A percentile compares a stretch with the other conserved stretches of the same genome.
phyloP scores from a whole-genome alignment of 2,797 vertebrate genomes.

The Sebastes melanostomus region DNA sequence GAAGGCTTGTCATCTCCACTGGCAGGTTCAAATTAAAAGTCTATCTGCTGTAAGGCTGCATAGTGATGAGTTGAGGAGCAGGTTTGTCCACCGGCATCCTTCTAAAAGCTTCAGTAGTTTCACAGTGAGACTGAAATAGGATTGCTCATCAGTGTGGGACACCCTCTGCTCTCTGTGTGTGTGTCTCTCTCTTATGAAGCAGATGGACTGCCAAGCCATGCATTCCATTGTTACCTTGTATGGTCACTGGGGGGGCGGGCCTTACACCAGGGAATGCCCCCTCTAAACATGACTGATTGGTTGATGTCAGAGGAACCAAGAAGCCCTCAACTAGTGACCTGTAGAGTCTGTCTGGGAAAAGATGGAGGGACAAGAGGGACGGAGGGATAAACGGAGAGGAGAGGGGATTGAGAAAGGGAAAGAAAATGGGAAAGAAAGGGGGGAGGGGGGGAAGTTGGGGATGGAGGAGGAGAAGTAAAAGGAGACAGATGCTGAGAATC shows the following conservation, averaged over 20 bases:
- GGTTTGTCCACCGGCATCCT: background rate
- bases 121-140: background rate
- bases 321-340: conserved; percentile 82
- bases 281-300: conserved; percentile 80
- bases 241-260: conserved; percentile 86
- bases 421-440: background rate
- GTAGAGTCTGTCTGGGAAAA: conserved; percentile 85
- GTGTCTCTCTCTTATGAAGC: conserved; percentile 69
- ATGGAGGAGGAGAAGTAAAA: background rate
- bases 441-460: background rate
- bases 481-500: background rate
- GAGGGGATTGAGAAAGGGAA: background rate
- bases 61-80: background rate
- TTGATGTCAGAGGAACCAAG: conserved; percentile 73
- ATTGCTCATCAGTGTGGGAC: conserved; percentile 21
- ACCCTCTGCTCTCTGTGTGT: conserved; percentile 17
- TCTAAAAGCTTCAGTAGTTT: background rate
- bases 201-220: conserved; percentile 61
- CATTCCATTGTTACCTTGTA: conserved; percentile 94
- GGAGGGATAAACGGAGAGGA: background rate
- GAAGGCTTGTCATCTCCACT: background rate
- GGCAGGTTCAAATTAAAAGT: background rate
- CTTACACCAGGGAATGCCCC: conserved; percentile 48
- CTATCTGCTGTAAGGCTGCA: background rate
- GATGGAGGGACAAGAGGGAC: conserved; percentile 18